Base-by-base conservation (phyloP, 1,140 invertebrate genomes). In the Theocolax elegans region DNA sequence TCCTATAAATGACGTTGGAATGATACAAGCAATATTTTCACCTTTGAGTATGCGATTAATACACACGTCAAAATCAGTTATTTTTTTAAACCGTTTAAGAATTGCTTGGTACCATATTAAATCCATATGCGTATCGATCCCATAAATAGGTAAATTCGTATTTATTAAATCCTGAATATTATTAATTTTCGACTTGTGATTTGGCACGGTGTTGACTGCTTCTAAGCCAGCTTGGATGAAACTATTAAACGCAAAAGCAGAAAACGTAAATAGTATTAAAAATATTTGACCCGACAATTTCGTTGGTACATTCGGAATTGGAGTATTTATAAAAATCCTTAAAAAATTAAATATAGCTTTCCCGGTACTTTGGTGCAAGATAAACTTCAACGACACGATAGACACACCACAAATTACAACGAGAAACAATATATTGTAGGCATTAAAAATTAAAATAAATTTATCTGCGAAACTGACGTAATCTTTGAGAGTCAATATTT, bases 211-310 rank as follows among this genome's bases (percentile, higher is more conserved):
- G 31, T 17, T 71, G 29, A 67, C 67, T 15, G 73, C 63, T 10
- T n/a, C 27, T 9, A 21, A 46, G 13, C 19, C 12, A 15, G 88
- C 86, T n/a, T 90, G 88, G 75, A 85, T 91, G 80, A 88, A 82
- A 76, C 7, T 13, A 35, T 35, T 38, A n/a, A 58, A 6, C 35
- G 17, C 8, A 35, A 31, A 58, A 31, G 42, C n/a, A 3, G n/a
- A 44, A 35, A 35, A 35, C 7, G 13, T 15, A 9, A 15, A 15
- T 9, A 6, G 3, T 15, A 44, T 44, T 9, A 44, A 3, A 9
- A 15, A 9, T 9, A 35, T 35, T 35, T 44, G 7, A 3, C 15
- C 42, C 7, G 6, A 9, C 10, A 44, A 44, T 6, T 12, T 9
- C 3, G 3, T 3, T 44, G 42, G 42, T 44, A n/a, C 15, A 9